Evolutionary conservation across 1,140 invertebrate genomes (phyloP).

Genomic region (Luehdorfia chinensis): DNA sequence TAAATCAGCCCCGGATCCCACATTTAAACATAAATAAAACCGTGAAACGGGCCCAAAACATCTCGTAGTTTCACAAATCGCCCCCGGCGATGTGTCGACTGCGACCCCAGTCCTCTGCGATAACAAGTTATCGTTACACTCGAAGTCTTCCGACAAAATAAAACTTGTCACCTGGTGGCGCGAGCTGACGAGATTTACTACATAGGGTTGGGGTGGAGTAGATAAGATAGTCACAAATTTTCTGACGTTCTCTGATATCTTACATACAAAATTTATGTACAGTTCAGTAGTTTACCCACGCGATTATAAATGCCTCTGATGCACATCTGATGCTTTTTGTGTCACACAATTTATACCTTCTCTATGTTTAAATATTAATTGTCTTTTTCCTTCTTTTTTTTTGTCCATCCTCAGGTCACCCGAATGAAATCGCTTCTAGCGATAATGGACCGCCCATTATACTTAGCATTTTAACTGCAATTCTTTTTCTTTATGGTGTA

Average conservation of each 20-base stretch:
- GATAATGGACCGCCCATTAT: too few relatives aligned
- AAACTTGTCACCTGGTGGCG: conserved; percentile 16
- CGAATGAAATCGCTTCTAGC: too few relatives aligned
- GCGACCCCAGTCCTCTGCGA: neutral
- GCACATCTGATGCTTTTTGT: too few relatives aligned
- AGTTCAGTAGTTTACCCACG: too few relatives aligned
- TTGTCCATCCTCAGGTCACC: too few relatives aligned
- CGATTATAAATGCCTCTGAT: too few relatives aligned
- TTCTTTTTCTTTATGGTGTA: too few relatives aligned
- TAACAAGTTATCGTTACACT: conserved; percentile 14
- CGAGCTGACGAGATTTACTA: conserved; percentile 8
- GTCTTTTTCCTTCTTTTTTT: too few relatives aligned
- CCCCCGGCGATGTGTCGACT: conserved; percentile 4
- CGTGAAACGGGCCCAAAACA: neutral
- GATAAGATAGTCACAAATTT: conserved; percentile 4
- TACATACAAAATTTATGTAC: too few relatives aligned
- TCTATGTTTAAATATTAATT: too few relatives aligned
- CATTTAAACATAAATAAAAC: conserved; percentile 9
- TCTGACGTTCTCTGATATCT: neutral
- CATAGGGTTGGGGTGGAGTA: conserved; percentile 1
- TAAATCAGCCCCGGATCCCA: conserved; percentile 3
- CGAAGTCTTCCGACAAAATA: conserved; percentile 11
- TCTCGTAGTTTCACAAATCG: conserved; percentile 4
- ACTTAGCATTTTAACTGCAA: too few relatives aligned
- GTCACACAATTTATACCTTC: too few relatives aligned